These are phyloP conservation scores for Tetragonisca angustula DNA, from an alignment of 2,888 invertebrate species.

Conservation along the genomic window DNA sequence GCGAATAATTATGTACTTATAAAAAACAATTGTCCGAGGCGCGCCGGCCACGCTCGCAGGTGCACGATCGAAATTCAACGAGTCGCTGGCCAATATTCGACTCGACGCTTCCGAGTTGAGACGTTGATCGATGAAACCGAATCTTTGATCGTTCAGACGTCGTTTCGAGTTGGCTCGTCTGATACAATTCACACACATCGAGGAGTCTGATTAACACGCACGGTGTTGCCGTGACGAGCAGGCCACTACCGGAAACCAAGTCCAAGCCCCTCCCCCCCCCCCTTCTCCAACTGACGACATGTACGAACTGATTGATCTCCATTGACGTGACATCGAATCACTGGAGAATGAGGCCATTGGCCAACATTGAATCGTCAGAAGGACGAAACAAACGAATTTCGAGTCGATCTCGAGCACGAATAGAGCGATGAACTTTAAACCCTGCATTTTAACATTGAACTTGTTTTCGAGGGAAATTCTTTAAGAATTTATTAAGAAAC, in stretches of 20 bases:
- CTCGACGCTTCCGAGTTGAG: slow-evolving; percentile 18
- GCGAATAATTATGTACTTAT: slow-evolving; percentile 51
- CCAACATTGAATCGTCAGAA: too few species aligned
- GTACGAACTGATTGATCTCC: background rate
- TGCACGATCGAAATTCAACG: slow-evolving; percentile 53
- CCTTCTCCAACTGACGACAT: background rate
- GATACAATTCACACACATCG: slow-evolving; percentile 16
- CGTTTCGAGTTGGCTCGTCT: slow-evolving; percentile 13
- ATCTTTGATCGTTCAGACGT: slow-evolving; percentile 19
- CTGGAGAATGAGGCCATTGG: background rate
- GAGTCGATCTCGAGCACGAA: background rate
- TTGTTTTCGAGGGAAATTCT: too few species aligned
- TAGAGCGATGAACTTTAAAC: too few species aligned
- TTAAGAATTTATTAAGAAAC: too few species aligned
- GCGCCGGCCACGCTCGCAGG: slow-evolving; percentile 33
- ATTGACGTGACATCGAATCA: background rate
- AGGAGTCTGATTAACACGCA: slow-evolving; percentile 18
- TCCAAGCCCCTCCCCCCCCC: background rate
- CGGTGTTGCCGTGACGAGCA: background rate
- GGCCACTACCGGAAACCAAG: slow-evolving; percentile 15
- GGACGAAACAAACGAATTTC: background rate
- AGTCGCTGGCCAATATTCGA: slow-evolving; percentile 37
- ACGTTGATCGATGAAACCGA: background rate
- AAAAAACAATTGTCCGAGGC: slow-evolving; percentile 63
- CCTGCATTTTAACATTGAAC: too few species aligned